Base-by-base conservation (phyloP, 2,888 invertebrate species). In the Trypoxylon attenuatum region DNA sequence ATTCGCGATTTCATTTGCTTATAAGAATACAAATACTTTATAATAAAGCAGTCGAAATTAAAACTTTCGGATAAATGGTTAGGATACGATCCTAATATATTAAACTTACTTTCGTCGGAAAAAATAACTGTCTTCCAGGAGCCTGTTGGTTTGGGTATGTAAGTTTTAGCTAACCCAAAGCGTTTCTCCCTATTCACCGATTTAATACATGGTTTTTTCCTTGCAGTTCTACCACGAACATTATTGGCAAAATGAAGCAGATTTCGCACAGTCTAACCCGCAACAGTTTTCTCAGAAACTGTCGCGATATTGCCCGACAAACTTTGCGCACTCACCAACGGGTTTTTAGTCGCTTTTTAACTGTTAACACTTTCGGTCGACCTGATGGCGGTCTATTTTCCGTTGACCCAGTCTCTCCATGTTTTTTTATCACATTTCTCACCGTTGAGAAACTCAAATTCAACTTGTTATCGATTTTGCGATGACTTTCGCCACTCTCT, bases 261-360 rank as follows among this genome's bases (percentile, higher is more conserved):
- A 39, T 39, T 50, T 13, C 16, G 33, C 15, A 25, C 5, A 23
- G 25, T 51, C 23, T 51, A 6, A 18, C 10, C 1, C 13, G 27
- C 29, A n/a, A 29, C 43, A 10, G 8, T 43, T 29, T 27, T 29
- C 42, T 29, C 21, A 29, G 43, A 43, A 25, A 6, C 21, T 29
- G 15, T 8, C 29, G 21, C 43, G 41, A 53, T 8, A 15, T 43
- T 21, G 10, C 29, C 19, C 15, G 27, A 27, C 8, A 43, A 18
- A 25, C 39, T 27, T 39, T 15, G 42, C 27, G 27, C 42, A 42
- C 42, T 42, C 27, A 42, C 13, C 41, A 23, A 41, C 41, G 29
- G 21, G 41, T 53, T 13, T 53, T 53, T 53, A 15, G 21, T 53
- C 1, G 53, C 21, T 21, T 53, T 29, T 21, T 43, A 8, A 19